Conservation (phyloP, 1,140 invertebrate species). For the Ceratina calcarata region DNA sequence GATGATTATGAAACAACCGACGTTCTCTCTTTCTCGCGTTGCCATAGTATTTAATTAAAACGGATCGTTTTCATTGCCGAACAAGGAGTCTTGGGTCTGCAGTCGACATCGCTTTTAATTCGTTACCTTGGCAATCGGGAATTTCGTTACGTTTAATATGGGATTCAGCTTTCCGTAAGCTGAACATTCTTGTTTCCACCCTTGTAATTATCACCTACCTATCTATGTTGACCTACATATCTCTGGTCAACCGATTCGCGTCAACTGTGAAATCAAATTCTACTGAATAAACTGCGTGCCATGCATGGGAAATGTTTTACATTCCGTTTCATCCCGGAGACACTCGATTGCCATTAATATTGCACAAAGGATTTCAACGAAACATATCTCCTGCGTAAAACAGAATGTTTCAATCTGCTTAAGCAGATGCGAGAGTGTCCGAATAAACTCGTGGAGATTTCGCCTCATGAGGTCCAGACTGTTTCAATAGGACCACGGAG, state of each 20-base stretch:
- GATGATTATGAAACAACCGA: slow-evolving; percentile 4
- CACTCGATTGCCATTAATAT: not conserved
- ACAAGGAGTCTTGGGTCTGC: not conserved
- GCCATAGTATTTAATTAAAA: slow-evolving; percentile 14
- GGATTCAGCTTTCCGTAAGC: not conserved
- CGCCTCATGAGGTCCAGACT: not conserved
- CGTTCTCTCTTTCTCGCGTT: too few relatives aligned
- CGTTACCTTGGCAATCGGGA: not conserved
- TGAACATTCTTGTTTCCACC: not conserved
- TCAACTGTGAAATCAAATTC: not conserved
- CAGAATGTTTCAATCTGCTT: not conserved
- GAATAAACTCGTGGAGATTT: not conserved
- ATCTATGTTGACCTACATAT: too few relatives aligned
- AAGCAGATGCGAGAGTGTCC: not conserved
- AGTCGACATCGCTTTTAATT: slow-evolving; percentile 6
- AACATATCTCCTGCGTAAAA: not conserved
- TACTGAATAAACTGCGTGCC: not conserved
- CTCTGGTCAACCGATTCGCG: too few relatives aligned
- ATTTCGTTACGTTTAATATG: not conserved
- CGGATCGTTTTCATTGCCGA: not conserved
- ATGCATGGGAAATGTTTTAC: too few relatives aligned
- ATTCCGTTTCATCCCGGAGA: not conserved
- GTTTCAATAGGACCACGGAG: not conserved
- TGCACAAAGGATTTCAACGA: not conserved
- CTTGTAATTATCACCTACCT: not conserved